These are phyloP conservation scores for Chamaea fasciata DNA, from an alignment of 2,113 vertebrate species.

Conservation along the genomic window DNA sequence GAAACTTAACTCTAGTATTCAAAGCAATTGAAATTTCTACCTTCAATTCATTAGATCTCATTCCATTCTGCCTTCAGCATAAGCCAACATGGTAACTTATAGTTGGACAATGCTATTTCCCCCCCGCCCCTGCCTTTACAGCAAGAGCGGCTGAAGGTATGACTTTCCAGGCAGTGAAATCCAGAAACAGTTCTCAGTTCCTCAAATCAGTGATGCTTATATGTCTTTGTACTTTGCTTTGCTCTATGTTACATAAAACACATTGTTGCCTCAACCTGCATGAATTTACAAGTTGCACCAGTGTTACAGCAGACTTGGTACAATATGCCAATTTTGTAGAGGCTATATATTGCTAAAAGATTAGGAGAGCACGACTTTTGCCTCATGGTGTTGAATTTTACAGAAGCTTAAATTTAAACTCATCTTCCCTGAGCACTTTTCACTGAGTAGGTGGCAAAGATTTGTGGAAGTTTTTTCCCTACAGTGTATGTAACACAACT, in stretches of 20 bases:
- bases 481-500: not conserved
- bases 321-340: not conserved
- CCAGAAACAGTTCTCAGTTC: not conserved
- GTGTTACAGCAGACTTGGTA: not conserved
- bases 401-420: not conserved
- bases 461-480: not conserved
- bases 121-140: not conserved
- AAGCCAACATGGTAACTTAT: not conserved
- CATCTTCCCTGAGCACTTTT: not conserved
- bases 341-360: not conserved
- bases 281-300: not conserved
- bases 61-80: not conserved
- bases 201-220: no score
- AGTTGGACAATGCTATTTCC: not conserved
- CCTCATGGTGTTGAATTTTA: not conserved
- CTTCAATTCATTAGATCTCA: not conserved
- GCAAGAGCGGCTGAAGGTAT: accelerated
- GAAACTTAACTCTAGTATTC: not conserved
- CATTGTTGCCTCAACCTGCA: accelerated
- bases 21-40: not conserved
- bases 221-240: not conserved
- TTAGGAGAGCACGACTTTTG: not conserved
- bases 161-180: not conserved
- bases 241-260: not conserved
- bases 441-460: not conserved